phyloP scores from a whole-genome alignment of 2,888 invertebrate genomes.

The Adineta ricciae region DNA sequence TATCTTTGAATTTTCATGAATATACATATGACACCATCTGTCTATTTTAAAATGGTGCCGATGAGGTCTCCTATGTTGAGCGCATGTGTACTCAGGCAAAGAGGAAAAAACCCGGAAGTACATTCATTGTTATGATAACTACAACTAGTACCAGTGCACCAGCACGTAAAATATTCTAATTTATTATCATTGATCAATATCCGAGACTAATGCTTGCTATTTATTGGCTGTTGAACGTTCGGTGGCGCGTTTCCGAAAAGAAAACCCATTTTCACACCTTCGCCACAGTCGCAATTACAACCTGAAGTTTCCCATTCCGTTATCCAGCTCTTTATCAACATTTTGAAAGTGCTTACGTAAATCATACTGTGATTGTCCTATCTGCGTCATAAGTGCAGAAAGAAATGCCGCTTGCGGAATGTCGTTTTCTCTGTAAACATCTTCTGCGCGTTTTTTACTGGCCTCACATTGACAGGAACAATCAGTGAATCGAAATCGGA shows the following conservation, averaged over 20 bases:
- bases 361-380: background rate
- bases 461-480: background rate
- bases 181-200: too few species aligned
- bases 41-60: too few species aligned
- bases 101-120: too few species aligned
- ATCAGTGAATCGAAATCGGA: background rate
- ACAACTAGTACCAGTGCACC: too few species aligned
- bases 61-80: too few species aligned
- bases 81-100: too few species aligned
- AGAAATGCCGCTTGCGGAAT: background rate
- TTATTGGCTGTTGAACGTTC: background rate
- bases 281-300: slow-evolving; percentile 2
- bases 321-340: background rate
- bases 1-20: too few species aligned
- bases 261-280: background rate
- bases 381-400: background rate
- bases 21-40: too few species aligned
- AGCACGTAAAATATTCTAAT: too few species aligned
- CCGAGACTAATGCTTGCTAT: background rate
- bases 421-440: background rate
- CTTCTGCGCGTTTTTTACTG: background rate
- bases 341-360: background rate
- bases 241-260: background rate
- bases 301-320: background rate
- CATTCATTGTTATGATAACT: too few species aligned